These are phyloP conservation scores for Poeciliopsis paucimaculata DNA, from an alignment of 2,797 vertebrate genomes.

Conservation along the genomic window DNA sequence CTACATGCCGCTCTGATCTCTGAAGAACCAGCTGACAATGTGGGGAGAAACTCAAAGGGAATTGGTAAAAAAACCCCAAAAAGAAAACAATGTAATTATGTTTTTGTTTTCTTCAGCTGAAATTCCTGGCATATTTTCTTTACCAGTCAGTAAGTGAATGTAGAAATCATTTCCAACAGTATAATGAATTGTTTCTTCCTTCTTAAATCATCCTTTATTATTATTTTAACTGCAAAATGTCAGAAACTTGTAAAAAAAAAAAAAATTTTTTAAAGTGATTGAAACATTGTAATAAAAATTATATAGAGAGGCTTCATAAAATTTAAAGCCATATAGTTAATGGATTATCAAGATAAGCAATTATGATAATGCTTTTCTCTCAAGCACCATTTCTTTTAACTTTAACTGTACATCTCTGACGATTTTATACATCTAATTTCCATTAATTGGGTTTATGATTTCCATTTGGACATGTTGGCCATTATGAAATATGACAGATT, in stretches of 20 bases:
- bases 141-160: too few relatives aligned
- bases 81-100: neutral
- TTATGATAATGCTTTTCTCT: too few relatives aligned
- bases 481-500: neutral
- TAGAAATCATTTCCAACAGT: neutral
- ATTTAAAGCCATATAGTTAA: neutral
- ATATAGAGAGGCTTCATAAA: neutral
- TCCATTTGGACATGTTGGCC: neutral
- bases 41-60: slow-evolving; percentile 8
- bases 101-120: neutral
- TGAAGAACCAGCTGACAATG: neutral
- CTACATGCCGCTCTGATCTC: slow-evolving; percentile 13
- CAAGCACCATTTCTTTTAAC: neutral
- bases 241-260: neutral
- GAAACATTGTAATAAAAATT: neutral
- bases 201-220: neutral
- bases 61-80: neutral
- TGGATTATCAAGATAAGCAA: neutral
- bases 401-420: neutral
- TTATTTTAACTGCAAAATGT: neutral
- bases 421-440: neutral
- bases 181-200: neutral
- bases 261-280: neutral
- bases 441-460: neutral
- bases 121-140: slow-evolving; percentile 1